Conservation (phyloP, 2,888 invertebrate genomes). For the Heliconius erato region DNA sequence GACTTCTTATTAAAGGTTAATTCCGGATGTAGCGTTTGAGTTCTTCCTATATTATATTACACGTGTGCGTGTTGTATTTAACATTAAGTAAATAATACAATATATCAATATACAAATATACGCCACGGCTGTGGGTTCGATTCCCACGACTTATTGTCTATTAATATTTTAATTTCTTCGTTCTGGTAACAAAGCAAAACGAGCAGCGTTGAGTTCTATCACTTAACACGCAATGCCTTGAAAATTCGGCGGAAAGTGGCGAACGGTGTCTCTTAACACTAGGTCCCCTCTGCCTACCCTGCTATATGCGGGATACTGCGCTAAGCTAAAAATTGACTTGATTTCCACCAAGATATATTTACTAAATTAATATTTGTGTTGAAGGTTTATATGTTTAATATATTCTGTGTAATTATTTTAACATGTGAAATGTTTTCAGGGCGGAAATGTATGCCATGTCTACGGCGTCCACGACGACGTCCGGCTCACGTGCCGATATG, state of each 20-base stretch:
- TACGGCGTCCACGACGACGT: conserved; percentile 76
- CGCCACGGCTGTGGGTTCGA: too few relatives aligned
- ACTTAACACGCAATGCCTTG: too few relatives aligned
- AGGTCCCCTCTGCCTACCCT: too few relatives aligned
- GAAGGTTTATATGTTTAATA: not conserved
- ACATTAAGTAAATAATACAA: not conserved
- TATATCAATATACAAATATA: not conserved
- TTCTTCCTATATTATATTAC: conserved; percentile 25
- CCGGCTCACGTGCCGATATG: conserved; percentile 64
- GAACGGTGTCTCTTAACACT: too few relatives aligned
- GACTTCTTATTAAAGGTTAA: conserved; percentile 60
- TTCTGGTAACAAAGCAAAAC: too few relatives aligned
- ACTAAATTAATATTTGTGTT: conserved; percentile 2
- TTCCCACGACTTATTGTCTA: too few relatives aligned
- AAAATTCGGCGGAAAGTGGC: too few relatives aligned
- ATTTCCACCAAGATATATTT: not conserved
- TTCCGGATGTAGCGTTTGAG: conserved; percentile 51
- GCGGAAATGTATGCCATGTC: conserved; percentile 71
- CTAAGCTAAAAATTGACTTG: not conserved
- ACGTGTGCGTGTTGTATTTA: conserved; percentile 7
- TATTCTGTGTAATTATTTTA: not conserved
- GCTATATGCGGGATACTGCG: too few relatives aligned
- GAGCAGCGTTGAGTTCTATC: too few relatives aligned
- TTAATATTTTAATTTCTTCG: too few relatives aligned
- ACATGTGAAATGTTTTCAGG: conserved; percentile 53